These are phyloP conservation scores for Carapus acus DNA, from an alignment of 2,797 vertebrate genomes.

Conservation along the genomic window DNA sequence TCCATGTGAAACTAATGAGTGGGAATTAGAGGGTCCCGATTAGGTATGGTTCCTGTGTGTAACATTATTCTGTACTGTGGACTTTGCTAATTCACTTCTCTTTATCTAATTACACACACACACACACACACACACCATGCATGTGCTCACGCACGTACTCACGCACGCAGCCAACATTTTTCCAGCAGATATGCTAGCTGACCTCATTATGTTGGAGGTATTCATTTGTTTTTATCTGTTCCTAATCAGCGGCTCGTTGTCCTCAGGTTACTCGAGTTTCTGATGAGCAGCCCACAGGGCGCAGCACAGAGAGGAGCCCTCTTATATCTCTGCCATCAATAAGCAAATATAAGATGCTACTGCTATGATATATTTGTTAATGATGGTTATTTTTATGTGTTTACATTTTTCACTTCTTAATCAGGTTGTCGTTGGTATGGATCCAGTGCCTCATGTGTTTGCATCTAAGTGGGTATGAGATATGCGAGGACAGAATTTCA, in stretches of 20 bases:
- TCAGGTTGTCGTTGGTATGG: too few species aligned
- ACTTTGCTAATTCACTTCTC: slow-evolving; percentile 90
- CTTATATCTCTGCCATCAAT: slow-evolving; percentile 6
- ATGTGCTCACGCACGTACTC: slow-evolving; percentile 1
- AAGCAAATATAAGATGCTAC: not conserved
- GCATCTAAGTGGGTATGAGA: too few species aligned
- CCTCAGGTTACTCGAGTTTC: slow-evolving; percentile 42
- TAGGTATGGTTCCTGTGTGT: slow-evolving; percentile 74
- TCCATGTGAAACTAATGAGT: slow-evolving; percentile 75
- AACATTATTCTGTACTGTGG: slow-evolving; percentile 79
- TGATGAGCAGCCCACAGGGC: not conserved
- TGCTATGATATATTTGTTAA: not conserved
- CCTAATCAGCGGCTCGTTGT: slow-evolving; percentile 54
- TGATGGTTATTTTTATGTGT: too few species aligned
- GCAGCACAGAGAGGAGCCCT: slow-evolving; percentile 14
- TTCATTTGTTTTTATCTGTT: slow-evolving; percentile 49
- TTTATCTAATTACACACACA: slow-evolving; percentile 88
- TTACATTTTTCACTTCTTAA: too few species aligned
- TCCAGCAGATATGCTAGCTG: slow-evolving; percentile 60
- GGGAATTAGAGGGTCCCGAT: slow-evolving; percentile 86
- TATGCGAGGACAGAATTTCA: too few species aligned
- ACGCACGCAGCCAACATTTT: slow-evolving; percentile 27
- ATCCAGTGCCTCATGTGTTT: too few species aligned
- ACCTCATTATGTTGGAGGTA: slow-evolving; percentile 60
- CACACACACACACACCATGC: slow-evolving; percentile 57